phyloP scores from a whole-genome alignment of 2,113 vertebrate genomes.

The Balaeniceps rex region DNA sequence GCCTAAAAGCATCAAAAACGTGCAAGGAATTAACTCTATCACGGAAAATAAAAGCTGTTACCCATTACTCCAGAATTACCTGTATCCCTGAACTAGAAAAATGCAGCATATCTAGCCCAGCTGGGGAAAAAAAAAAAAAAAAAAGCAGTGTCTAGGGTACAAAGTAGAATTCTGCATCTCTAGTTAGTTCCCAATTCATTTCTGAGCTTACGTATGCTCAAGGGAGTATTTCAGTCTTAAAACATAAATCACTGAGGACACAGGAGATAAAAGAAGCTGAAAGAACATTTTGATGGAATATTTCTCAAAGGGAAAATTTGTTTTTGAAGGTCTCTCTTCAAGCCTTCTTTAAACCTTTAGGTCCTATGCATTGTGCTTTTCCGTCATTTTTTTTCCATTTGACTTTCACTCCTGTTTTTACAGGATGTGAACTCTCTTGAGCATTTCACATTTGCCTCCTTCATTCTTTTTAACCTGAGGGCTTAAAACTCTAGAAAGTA shows the following conservation, averaged over 20 bases:
- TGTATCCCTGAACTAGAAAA: not conserved
- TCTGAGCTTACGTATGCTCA: not conserved
- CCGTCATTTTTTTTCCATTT: not conserved
- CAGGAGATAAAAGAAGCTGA: constrained; percentile 59
- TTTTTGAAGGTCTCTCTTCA: constrained; percentile 56
- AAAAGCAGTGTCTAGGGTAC: not conserved
- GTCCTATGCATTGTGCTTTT: constrained; percentile 22
- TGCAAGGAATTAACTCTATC: not conserved
- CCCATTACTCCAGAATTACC: not conserved
- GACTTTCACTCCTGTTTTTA: constrained; percentile 48
- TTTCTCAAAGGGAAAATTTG: constrained; percentile 64
- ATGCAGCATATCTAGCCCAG: not conserved
- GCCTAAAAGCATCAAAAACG: not conserved
- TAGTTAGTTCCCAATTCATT: not conserved
- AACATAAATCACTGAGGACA: constrained; percentile 41
- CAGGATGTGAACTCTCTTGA: constrained; percentile 32
- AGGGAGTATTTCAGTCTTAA: constrained; percentile 42
- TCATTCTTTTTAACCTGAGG: not conserved
- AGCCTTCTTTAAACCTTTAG: constrained; percentile 25
- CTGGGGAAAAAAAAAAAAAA: too few species aligned
- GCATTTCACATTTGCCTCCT: constrained; percentile 2
- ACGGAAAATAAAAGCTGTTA: not conserved
- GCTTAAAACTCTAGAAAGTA: not conserved
- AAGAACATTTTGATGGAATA: constrained; percentile 46
- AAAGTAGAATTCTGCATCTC: not conserved